Conservation (phyloP, 2,113 vertebrate genomes). For the Danionella cerebrum region DNA sequence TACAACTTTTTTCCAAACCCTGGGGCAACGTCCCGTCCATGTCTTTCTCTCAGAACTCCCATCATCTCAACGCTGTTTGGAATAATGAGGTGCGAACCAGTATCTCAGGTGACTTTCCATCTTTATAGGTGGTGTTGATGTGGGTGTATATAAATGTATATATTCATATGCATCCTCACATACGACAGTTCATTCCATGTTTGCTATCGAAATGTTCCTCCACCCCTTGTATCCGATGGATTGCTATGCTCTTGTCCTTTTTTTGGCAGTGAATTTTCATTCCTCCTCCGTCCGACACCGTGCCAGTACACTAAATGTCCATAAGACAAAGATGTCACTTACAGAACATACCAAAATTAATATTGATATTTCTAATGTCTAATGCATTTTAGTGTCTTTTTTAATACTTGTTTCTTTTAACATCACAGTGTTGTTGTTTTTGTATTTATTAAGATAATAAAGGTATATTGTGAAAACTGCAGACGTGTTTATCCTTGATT, state of each 20-base stretch:
- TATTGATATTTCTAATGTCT: constrained; percentile 68
- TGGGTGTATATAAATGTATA: constrained; percentile 60
- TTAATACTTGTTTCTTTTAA: constrained; percentile 67
- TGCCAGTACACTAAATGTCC: constrained; percentile 56
- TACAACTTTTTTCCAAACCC: constrained; percentile 51
- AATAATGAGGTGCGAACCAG: constrained; percentile 70
- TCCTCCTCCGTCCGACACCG: constrained; percentile 40
- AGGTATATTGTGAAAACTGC: constrained; percentile 79
- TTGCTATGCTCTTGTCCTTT: constrained; percentile 33
- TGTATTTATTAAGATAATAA: constrained; percentile 81
- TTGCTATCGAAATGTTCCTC: constrained; percentile 48
- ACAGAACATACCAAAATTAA: constrained; percentile 74
- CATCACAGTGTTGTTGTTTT: constrained; percentile 73
- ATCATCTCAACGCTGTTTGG: constrained; percentile 57
- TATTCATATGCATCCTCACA: constrained; percentile 67
- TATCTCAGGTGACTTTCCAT: constrained; percentile 76
- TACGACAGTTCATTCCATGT: constrained; percentile 54
- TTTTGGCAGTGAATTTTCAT: constrained; percentile 51
- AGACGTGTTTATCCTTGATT: constrained; percentile 46
- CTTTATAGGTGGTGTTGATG: constrained; percentile 63
- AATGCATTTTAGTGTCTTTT: constrained; percentile 65
- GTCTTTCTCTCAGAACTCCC: constrained; percentile 21
- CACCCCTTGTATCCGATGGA: constrained; percentile 24
- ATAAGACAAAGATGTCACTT: constrained; percentile 67
- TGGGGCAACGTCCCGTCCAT: constrained; percentile 54